Evolutionary conservation across 2,113 vertebrate species (phyloP), one percentile per base, ranked within the genome.

Genomic region (Poeciliopsis prolifica): DNA sequence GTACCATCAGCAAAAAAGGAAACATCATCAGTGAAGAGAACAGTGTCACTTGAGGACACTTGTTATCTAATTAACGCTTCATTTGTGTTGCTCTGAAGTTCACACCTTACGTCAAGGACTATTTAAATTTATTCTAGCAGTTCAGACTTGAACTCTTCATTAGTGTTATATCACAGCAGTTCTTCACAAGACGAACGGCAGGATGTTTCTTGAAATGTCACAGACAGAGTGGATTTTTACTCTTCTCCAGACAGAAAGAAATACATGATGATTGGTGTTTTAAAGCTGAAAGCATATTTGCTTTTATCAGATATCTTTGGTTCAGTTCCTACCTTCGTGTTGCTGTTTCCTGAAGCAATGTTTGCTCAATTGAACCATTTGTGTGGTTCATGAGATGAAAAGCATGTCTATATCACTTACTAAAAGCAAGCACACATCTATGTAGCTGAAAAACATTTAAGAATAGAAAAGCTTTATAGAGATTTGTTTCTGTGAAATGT

Each of bases 301-400:
- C 2, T 1, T 1, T 12, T 17, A 19, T 48, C 14, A 19, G 17
- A 48, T 9, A 31, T 29, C 24, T 65, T 65, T 44, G 11, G 31
- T 35, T 33, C 19, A 63, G 19, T 48, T 65, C 48, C 33, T 73
- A 28, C 60, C 40, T 69, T 22, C 61, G 3, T 28, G 48, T 51
- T 82, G 62, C 64, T 54, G 35, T 71, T 69, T 31, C 31, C 9
- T 65, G 42, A 66, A 61, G 42, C 51, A 29, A 40, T 63, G 72
- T 72, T 72, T 78, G 51, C 42, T 77, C 61, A 42, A 86, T 78
- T 86, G 68, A 65, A 67, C 60, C 75, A 6, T 66, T 66, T 82
- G 82, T 78, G 66, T 0, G 6, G 14, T 44, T 33, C 65, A 54
- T 79, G 35, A 70, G 58, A 28, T 65, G 61, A 74, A 73, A 85